These are phyloP conservation scores for Octodon degus DNA, from an alignment of 2,113 vertebrate species.

Conservation along the genomic window DNA sequence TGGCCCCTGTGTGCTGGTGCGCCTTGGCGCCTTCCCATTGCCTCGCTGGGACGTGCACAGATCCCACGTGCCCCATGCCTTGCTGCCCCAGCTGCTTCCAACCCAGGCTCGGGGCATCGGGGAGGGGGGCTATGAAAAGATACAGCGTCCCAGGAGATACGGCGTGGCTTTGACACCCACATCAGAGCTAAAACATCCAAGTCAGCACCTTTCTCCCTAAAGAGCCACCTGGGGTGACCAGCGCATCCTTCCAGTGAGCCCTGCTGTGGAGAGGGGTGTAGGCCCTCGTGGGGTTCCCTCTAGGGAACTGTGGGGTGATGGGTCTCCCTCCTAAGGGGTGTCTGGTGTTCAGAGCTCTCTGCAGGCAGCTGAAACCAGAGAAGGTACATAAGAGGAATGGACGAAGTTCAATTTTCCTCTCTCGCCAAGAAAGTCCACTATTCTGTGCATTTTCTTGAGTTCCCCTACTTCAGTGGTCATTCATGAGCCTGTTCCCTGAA, in stretches of 20 bases:
- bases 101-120: neutral
- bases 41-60: no score
- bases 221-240: neutral
- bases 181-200: neutral
- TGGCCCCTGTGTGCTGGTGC: accelerated
- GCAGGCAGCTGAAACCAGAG: neutral
- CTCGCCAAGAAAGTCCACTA: neutral
- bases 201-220: neutral
- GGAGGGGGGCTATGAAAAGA: no score
- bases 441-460: neutral
- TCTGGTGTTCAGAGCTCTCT: neutral
- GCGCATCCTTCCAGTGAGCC: accelerated
- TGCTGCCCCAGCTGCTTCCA: accelerated
- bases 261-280: neutral
- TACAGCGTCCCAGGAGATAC: neutral
- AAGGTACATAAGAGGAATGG: neutral
- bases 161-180: neutral
- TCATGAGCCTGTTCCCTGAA: accelerated
- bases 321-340: neutral
- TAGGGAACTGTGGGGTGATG: neutral
- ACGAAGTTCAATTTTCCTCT: neutral
- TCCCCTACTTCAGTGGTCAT: neutral
- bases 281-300: accelerated
- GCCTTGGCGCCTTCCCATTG: neutral
- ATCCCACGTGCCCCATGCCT: neutral